Evolutionary conservation across 2,888 invertebrate genomes (phyloP), one percentile per base, ranked within the genome.

Genomic region (Pemphredon lugubris): DNA sequence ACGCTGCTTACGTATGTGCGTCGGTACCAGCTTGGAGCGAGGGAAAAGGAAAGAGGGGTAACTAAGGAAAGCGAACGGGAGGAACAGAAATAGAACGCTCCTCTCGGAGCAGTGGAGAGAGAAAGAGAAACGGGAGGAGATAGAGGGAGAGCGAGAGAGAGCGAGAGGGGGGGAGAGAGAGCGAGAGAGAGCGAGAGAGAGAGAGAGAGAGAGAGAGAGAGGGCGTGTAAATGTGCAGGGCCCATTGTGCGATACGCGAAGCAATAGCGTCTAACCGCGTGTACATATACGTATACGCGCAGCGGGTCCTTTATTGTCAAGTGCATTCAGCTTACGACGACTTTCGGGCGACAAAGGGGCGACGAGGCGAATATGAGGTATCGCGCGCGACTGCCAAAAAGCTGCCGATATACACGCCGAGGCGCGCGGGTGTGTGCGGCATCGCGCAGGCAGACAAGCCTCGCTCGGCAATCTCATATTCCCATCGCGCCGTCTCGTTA

Each of bases 301-400:
- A n/a, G 20, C 42, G 60, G 53, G 39, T 60, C 61, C 58, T 81
- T 81, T 84, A 83, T 81, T 73, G 74, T 75, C 73, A 65, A 75
- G 75, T 61, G 74, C 69, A 83, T 81, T 83, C 79, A 71, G 77
- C 69, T 68, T 76, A 66, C 67, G 47, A 69, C 53, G 72, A 65
- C 65, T 75, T 79, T 72, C 63, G 63, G 63, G 51, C 53, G 73
- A 74, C 65, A 76, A 75, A 74, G 67, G 67, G 74, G 69, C 59
- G 68, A 45, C 51, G 57, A 60, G 50, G 60, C 45, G 61, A 70
- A 72, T 75, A 60, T 58, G 61, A 73, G 68, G 61, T 67, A 67
- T 67, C 67, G 57, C 34, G 57, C 34, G 57, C 45, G 65, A 61
- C 70, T 83, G 82, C 81, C 81, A 81, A 82, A 81, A 78, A 82